phyloP scores from a whole-genome alignment of 2,888 invertebrate genomes.

The Drosophila parthenogenetica region DNA sequence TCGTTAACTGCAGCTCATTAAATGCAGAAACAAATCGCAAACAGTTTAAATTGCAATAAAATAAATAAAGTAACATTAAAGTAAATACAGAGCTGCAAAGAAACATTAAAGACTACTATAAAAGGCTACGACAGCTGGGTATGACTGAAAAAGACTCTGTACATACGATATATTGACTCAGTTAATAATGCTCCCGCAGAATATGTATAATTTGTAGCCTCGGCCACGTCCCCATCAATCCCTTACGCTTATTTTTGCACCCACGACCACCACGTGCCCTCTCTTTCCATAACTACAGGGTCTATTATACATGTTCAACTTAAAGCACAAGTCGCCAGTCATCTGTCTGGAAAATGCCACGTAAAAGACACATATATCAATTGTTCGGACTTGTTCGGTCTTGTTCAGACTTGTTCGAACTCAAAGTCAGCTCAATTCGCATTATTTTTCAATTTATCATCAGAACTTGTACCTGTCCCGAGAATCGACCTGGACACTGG shows the following conservation, averaged over 20 bases:
- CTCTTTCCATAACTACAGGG: background rate
- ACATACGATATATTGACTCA: no score
- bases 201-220: no score
- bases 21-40: constrained; percentile 21
- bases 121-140: background rate
- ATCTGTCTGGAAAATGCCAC: constrained; percentile 6
- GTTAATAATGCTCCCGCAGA: no score
- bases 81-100: background rate
- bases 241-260: no score
- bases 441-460: constrained; percentile 79
- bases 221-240: no score
- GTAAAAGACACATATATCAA: constrained; percentile 39
- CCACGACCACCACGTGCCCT: no score
- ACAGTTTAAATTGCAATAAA: constrained; percentile 2
- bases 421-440: constrained; percentile 48
- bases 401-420: constrained; percentile 17
- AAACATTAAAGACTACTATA: background rate
- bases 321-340: constrained; percentile 15
- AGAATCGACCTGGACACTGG: constrained; percentile 25
- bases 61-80: background rate
- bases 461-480: constrained; percentile 54
- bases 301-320: constrained; percentile 6
- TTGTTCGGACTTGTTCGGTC: constrained; percentile 17
- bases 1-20: background rate
- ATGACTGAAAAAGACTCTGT: no score